These are phyloP conservation scores for Meandrina meandrites DNA, from an alignment of 92 coral and sea anemone genomes.

Conservation along the genomic window DNA sequence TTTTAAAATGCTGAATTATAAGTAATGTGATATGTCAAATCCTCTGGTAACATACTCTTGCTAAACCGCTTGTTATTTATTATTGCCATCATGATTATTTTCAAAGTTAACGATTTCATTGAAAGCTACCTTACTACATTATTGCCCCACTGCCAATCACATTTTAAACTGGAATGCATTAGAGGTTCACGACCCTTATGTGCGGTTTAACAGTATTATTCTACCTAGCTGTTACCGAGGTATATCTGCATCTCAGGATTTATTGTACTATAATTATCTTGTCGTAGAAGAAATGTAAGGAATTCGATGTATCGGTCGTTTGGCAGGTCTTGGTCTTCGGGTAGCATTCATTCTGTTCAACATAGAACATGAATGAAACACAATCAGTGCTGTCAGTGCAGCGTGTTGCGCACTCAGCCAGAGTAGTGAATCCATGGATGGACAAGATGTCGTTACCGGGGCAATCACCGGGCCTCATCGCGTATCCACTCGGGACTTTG, in stretches of 20 bases:
- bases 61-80: neutral
- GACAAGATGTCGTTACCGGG: slow-evolving; percentile 30
- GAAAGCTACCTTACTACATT: neutral
- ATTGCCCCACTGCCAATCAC: neutral
- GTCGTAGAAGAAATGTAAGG: slow-evolving; percentile 24
- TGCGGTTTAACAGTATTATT: neutral
- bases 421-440: slow-evolving; percentile 3
- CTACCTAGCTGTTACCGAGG: neutral
- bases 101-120: neutral
- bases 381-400: slow-evolving; percentile 2
- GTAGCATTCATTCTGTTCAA: slow-evolving; percentile 25
- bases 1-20: neutral
- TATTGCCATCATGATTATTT: neutral
- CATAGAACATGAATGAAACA: slow-evolving; percentile 18
- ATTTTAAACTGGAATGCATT: neutral
- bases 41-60: neutral
- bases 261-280: neutral
- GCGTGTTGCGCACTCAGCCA: slow-evolving; percentile 23
- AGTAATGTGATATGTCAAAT: too few relatives aligned
- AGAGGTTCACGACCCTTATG: neutral
- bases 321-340: slow-evolving; percentile 35
- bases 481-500: slow-evolving; percentile 22
- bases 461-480: slow-evolving; percentile 45
- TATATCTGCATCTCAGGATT: neutral
- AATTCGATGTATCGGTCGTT: neutral